Evolutionary conservation across 2,113 vertebrate genomes (phyloP), one percentile per base, ranked within the genome.

Genomic region (Sapajus apella): DNA sequence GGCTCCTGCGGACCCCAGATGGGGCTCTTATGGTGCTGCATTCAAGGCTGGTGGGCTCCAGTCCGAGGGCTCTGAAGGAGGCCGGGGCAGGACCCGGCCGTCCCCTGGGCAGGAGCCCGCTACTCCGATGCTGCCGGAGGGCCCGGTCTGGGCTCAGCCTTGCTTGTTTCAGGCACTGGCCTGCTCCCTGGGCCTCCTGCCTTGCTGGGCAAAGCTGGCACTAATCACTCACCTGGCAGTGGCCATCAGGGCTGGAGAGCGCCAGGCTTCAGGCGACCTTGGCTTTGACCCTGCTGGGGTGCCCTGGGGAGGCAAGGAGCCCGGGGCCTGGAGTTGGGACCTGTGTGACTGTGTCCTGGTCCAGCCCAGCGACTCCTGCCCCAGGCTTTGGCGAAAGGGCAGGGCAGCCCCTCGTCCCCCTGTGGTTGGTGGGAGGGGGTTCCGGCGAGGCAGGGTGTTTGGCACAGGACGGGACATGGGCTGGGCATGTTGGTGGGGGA

Each of bases 1-100:
- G 18, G 27, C 27, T 43, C 72, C 56, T 27, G n/a, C 35, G 7
- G 73, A 37, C 40, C 13, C 64, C 5, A 0, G 37, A 4, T 1
- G 17, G 3, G 8, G 45, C 64, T 27, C 23, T 21, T 12, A 0
- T 0, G 4, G 37, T 0, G 0, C 13, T 43, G 17, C 6, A 5
- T 43, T 52, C 21, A 1, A 50, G 52, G 73, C 45, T 1, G 6
- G 73, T 11, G 2, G 47, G 30, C n/a, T 21, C 16, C 16, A 7
- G 66, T 32, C 66, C 0, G 80, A 52, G 40, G 70, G 20, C 86
- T 66, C 81, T 14, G 91, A 45, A 27, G 61, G n/a, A 79, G 70
- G 1, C 3, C 8, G 23, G 0, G 16, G 6, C 3, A 6, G 37
- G 25, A 50, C 72, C 2, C 23, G 3, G 58, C 35, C 8, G 8